Evolutionary conservation across 92 coral and sea anemone species (phyloP).

Genomic region (Chrysogorgia sp.): DNA sequence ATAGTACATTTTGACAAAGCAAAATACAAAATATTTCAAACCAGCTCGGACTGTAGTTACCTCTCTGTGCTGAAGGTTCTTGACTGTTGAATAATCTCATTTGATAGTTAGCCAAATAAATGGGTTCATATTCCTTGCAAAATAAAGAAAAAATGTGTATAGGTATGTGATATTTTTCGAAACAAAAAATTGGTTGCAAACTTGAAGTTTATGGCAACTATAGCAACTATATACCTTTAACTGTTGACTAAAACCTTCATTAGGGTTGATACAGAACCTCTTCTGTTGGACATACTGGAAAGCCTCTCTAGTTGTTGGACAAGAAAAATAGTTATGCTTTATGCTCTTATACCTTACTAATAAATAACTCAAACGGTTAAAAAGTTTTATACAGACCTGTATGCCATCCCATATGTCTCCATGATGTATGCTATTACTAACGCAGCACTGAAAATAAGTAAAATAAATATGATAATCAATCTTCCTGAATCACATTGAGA

Average conservation of each 20-base stretch:
- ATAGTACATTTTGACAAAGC: too few relatives aligned
- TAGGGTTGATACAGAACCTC: constrained; percentile 96
- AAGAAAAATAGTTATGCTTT: not conserved
- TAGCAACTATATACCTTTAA: constrained; percentile 81
- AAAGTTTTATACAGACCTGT: constrained; percentile 66
- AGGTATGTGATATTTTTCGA: not conserved
- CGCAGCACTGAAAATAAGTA: constrained; percentile 74
- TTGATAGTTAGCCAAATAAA: constrained; percentile 93
- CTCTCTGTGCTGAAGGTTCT: constrained; percentile 38
- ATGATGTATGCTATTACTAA: constrained; percentile 91
- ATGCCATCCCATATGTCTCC: constrained; percentile 96
- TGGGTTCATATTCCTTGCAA: constrained; percentile 95
- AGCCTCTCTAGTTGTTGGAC: constrained; percentile 75
- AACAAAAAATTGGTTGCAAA: too few relatives aligned
- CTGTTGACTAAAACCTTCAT: constrained; percentile 97
- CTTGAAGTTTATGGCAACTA: too few relatives aligned
- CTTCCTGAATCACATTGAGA: too few relatives aligned
- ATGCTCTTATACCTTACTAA: not conserved
- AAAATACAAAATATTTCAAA: too few relatives aligned
- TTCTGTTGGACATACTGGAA: constrained; percentile 92
- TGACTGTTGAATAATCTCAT: constrained; percentile 61
- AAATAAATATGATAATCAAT: not conserved
- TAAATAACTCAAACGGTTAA: not conserved
- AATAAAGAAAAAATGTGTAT: not conserved
- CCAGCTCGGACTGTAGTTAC: not conserved